phyloP scores from a whole-genome alignment of 2,888 invertebrate species.

The Oxyteleia sp. region DNA sequence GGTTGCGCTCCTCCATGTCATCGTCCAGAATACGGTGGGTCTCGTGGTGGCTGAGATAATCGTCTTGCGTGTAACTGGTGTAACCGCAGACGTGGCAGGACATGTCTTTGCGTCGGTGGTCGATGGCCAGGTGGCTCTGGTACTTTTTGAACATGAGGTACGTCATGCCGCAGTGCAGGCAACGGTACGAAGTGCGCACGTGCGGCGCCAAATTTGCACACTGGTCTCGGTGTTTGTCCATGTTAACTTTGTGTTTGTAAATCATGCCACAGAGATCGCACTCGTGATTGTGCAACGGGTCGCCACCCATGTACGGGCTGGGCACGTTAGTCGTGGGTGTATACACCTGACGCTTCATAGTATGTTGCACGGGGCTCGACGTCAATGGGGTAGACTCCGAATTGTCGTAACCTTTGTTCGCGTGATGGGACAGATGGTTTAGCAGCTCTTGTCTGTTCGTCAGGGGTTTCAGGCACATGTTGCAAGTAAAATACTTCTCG shows the following conservation, averaged over 20 bases:
- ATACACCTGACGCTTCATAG: conserved; percentile 23
- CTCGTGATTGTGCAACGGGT: conserved; percentile 83
- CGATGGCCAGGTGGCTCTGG: conserved; percentile 78
- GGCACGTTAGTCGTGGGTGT: conserved; percentile 38
- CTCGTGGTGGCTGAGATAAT: conserved; percentile 88
- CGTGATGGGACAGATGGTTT: conserved; percentile 82
- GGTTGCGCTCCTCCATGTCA: conserved; percentile 13
- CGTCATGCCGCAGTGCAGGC: conserved; percentile 84
- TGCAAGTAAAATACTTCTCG: conserved; percentile 86
- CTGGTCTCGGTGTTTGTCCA: conserved; percentile 82
- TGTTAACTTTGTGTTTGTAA: conserved; percentile 84
- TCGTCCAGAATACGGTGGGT: conserved; percentile 74
- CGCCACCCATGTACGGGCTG: conserved; percentile 83
- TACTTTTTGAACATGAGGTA: conserved; percentile 84
- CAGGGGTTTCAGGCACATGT: conserved; percentile 85
- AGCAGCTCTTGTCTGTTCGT: conserved; percentile 83
- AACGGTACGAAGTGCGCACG: conserved; percentile 81
- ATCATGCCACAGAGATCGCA: conserved; percentile 86
- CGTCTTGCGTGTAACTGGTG: conserved; percentile 88
- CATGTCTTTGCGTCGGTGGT: conserved; percentile 84
- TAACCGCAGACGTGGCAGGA: conserved; percentile 88
- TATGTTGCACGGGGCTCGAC: conserved; percentile 73
- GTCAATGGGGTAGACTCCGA: conserved; percentile 62
- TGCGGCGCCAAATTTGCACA: conserved; percentile 79
- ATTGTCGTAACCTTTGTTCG: conserved; percentile 80